Evolutionary conservation across 2,888 invertebrate species (phyloP), one percentile per base, ranked within the genome.

Genomic region (Balanococcus diminutus): DNA sequence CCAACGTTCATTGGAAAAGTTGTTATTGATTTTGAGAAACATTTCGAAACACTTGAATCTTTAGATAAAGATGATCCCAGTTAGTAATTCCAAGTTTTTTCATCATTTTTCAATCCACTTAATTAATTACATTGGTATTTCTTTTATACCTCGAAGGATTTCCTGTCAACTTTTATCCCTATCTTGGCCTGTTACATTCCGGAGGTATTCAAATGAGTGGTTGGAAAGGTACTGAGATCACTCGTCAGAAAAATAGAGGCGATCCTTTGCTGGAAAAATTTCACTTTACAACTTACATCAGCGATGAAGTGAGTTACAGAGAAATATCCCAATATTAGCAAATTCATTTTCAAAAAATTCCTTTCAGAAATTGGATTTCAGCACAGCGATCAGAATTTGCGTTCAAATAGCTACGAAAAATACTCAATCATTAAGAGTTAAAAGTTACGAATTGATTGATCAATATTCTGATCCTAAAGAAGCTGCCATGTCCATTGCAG

Each of bases 201-300:
- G 75, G 75, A 16, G 75, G 75, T 0, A 32, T 75, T 75, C 75
- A 75, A 75, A 32, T 75, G n/a, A 75, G 16, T 8, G 75, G 75
- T 1, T 75, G 28, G 25, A 75, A 32, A 75, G 28, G 75, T 32
- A 31, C 8, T 8, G 75, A 31, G 6, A 75, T 75, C 32, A n/a
- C 11, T 31, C 75, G 75, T 32, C 28, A n/a, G 1, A 75, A 32
- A 32, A 32, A 14, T 32, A 14, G 19, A 6, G n/a, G 14, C 2
- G 28, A 75, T 31, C 75, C 75, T 11, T 11, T 31, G 0, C 31
- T 75, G 9, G 32, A 31, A 32, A 75, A 31, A 25, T 32, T n/a
- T n/a, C n/a, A 32, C 0, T 75, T 75, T 75, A 6, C 32, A 6
- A 31, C 75, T 75, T 75, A 75, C 16, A 16, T 75, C 31, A 75